Evolutionary conservation across 23 tunicate genomes (phyloP).

Genomic region (Clavelina lepadiformis): DNA sequence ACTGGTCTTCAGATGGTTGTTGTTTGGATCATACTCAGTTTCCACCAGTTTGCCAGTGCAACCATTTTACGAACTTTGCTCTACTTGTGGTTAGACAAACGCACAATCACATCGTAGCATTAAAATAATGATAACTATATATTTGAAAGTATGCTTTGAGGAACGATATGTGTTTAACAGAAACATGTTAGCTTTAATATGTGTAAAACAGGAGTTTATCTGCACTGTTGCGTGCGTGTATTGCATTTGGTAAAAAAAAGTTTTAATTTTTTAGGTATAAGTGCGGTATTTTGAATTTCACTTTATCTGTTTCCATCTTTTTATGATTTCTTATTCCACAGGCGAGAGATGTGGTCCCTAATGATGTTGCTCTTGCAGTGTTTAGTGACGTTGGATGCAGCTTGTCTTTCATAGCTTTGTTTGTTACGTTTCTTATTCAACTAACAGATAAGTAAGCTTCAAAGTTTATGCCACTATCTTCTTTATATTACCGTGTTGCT

Average conservation of each 20-base stretch:
- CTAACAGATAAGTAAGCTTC: slow-evolving; percentile 15
- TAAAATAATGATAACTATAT: too few relatives aligned
- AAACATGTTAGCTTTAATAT: too few relatives aligned
- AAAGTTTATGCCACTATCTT: not conserved
- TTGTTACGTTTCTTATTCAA: slow-evolving; percentile 18
- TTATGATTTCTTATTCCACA: not conserved
- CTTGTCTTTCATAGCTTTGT: slow-evolving; percentile 33
- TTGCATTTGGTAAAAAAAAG: too few relatives aligned
- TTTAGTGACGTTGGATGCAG: slow-evolving; percentile 47
- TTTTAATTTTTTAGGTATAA: too few relatives aligned
- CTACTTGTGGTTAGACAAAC: slow-evolving; percentile 49
- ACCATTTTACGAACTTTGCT: slow-evolving; percentile 64
- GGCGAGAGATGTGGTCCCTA: slow-evolving; percentile 39
- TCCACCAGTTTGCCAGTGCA: slow-evolving; percentile 53
- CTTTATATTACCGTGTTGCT: too few relatives aligned
- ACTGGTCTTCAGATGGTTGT: slow-evolving; percentile 47
- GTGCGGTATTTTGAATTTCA: too few relatives aligned
- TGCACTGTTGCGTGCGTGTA: too few relatives aligned
- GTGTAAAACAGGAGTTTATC: too few relatives aligned
- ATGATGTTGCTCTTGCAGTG: slow-evolving; percentile 29
- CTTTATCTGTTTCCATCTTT: not conserved
- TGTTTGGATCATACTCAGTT: slow-evolving; percentile 35
- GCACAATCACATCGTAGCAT: too few relatives aligned
- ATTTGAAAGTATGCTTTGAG: too few relatives aligned
- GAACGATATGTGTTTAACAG: too few relatives aligned